A percentile compares a stretch with the other conserved stretches of the same genome.
Evolutionary conservation across 2,888 invertebrate genomes (phyloP).

Genomic region (Desoria tigrina): DNA sequence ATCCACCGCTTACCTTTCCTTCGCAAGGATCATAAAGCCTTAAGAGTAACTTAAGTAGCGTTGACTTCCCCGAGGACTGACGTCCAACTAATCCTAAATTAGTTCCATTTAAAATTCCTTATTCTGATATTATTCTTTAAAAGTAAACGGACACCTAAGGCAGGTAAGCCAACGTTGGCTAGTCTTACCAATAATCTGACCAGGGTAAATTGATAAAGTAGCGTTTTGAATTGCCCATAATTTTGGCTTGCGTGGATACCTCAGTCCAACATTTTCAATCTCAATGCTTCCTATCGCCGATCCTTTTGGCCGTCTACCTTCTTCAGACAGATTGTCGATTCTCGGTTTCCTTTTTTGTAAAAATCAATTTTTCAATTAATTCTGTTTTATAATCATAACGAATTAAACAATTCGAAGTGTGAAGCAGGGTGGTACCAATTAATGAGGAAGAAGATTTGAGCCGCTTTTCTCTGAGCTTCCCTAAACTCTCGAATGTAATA

Average conservation of each 20-base stretch:
- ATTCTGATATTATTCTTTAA: too few relatives aligned
- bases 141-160: too few relatives aligned
- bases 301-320: slow-evolving; percentile 28
- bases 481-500: slow-evolving; percentile 1
- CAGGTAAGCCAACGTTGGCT: too few relatives aligned
- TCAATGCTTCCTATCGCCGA: slow-evolving; percentile 38
- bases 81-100: slow-evolving; percentile 28
- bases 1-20: slow-evolving; percentile 22
- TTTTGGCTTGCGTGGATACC: slow-evolving; percentile 34
- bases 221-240: slow-evolving; percentile 18
- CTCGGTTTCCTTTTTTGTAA: slow-evolving; percentile 30
- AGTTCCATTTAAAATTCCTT: too few relatives aligned
- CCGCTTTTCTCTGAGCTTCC: slow-evolving; percentile 16
- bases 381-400: not conserved
- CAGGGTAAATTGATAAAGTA: slow-evolving; percentile 35
- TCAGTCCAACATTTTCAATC: slow-evolving; percentile 32
- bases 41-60: slow-evolving; percentile 34
- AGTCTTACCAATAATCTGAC: slow-evolving; percentile 37
- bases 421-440: too few relatives aligned
- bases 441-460: slow-evolving; percentile 36
- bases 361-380: not conserved
- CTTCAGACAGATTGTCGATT: slow-evolving; percentile 36
- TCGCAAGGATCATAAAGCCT: slow-evolving; percentile 35
- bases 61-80: slow-evolving; percentile 32
- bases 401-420: not conserved